phyloP scores from a whole-genome alignment of 1,140 invertebrate genomes.

The Sitophilus oryzae region DNA sequence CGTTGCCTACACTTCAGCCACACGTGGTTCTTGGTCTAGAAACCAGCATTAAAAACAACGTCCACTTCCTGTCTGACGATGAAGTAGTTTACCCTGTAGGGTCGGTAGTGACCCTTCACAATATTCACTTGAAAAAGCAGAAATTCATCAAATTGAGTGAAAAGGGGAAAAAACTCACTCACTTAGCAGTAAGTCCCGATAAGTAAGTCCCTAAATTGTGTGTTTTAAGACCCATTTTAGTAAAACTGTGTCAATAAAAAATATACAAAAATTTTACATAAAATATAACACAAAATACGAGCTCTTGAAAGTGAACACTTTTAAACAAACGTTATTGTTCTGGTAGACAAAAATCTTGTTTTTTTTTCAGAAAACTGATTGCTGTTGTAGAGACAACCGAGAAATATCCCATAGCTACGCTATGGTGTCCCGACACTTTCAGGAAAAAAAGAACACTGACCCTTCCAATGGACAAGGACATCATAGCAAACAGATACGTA shows the following conservation, averaged over 20 bases:
- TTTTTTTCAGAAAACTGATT: conserved; percentile 48
- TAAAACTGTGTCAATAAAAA: too few species aligned
- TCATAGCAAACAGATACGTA: conserved; percentile 52
- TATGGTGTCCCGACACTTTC: conserved; percentile 59
- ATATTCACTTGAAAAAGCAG: conserved; percentile 53
- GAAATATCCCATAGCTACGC: conserved; percentile 50
- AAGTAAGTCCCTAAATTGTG: too few species aligned
- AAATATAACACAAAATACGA: too few species aligned
- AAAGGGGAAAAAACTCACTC: conserved; percentile 49
- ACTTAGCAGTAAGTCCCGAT: conserved; percentile 57
- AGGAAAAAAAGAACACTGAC: conserved; percentile 57
- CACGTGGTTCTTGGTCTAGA: conserved; percentile 55
- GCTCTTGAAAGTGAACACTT: not conserved
- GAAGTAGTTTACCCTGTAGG: conserved; percentile 65
- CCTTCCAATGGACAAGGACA: conserved; percentile 47
- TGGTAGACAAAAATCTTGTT: not conserved
- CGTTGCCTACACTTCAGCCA: conserved; percentile 44
- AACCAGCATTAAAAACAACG: conserved; percentile 55
- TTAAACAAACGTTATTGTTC: not conserved
- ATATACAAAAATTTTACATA: too few species aligned
- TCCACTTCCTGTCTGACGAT: conserved; percentile 58
- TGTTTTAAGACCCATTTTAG: too few species aligned
- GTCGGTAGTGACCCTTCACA: conserved; percentile 58
- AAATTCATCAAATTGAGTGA: conserved; percentile 52
- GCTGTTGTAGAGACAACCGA: conserved; percentile 51